phyloP scores from a whole-genome alignment of 37 sponge, comb jelly and placozoan genomes.

The Hormiphora californensis region DNA sequence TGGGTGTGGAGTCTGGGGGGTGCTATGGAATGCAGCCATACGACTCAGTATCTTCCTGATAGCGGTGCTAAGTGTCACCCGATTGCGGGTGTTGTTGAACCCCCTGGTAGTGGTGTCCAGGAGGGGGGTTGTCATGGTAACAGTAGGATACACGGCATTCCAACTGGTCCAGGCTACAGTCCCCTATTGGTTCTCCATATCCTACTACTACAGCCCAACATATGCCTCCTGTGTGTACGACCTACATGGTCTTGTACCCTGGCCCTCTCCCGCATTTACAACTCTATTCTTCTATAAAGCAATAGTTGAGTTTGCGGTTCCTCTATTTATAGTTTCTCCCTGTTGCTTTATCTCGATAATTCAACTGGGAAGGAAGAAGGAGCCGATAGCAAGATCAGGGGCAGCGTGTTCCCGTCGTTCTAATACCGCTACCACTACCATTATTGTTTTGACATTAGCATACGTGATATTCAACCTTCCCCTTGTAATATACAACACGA shows the following conservation, averaged over 20 bases:
- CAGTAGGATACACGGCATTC: background rate
- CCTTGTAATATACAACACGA: background rate
- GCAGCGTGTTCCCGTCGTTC: background rate
- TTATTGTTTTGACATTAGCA: background rate
- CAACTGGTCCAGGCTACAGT: background rate
- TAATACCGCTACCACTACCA: background rate
- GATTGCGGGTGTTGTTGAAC: background rate
- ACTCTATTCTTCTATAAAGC: background rate
- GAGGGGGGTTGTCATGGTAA: background rate
- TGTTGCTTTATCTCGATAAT: background rate
- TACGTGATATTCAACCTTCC: background rate
- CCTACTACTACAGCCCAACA: background rate
- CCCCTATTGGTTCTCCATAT: background rate
- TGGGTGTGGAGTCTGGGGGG: conserved; percentile 17
- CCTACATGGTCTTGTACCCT: background rate
- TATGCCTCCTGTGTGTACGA: background rate
- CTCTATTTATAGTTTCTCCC: background rate
- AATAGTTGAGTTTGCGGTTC: conserved; percentile 11
- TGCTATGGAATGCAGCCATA: background rate
- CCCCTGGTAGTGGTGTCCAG: background rate
- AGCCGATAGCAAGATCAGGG: no score
- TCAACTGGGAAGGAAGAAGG: background rate
- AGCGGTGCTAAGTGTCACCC: background rate
- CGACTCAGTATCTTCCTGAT: background rate
- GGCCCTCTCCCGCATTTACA: background rate